Conservation (phyloP, 2,797 vertebrate genomes). For the Acipenser transmontanus region DNA sequence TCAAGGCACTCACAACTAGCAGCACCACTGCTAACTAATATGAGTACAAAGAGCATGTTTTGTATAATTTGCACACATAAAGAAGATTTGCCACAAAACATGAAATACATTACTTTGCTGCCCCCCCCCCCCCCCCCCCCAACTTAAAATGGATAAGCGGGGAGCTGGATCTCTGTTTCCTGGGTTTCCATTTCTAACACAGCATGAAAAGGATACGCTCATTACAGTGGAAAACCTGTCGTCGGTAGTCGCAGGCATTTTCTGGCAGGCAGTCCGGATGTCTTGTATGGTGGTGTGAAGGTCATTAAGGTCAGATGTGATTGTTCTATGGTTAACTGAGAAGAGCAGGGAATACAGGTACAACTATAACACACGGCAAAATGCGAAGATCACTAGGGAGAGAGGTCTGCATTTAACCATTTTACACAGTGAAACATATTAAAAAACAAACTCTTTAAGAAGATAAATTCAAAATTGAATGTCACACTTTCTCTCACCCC, state of each 20-base stretch:
- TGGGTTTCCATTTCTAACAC: no score
- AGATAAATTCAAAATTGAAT: background rate
- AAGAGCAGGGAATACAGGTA: background rate
- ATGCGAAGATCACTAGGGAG: fast-evolving
- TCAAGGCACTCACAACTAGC: background rate
- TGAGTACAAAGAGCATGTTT: no score
- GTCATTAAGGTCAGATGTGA: constrained; percentile 83
- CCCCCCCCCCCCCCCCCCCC: no score
- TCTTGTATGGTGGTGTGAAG: constrained; percentile 82
- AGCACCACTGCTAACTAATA: background rate
- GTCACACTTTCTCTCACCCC: background rate
- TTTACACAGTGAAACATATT: background rate
- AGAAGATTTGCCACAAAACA: background rate
- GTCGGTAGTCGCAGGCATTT: constrained; percentile 71
- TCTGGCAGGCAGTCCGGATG: constrained; percentile 81
- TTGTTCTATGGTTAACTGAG: constrained; percentile 83
- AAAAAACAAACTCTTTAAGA: background rate
- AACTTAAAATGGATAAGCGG: no score
- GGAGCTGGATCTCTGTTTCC: no score
- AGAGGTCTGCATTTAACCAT: background rate
- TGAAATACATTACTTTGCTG: no score
- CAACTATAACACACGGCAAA: background rate
- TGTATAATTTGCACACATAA: no score
- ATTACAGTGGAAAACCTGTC: constrained; percentile 86
- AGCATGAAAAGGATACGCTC: constrained; percentile 72